phyloP scores from a whole-genome alignment of 2,888 invertebrate species.

The Timema podura region DNA sequence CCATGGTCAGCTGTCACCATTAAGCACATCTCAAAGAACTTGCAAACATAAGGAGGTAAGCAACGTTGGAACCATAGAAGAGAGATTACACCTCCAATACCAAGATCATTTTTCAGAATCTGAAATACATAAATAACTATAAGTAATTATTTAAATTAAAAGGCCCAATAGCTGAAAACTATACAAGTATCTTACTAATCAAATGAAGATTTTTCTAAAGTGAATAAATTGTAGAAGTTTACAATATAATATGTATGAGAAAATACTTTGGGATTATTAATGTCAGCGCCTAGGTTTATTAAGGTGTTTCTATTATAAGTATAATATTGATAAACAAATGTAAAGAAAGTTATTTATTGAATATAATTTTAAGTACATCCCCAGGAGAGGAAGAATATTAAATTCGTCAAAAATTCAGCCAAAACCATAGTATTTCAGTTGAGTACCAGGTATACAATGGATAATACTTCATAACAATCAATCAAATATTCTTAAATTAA shows the following conservation, averaged over 20 bases:
- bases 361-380: not conserved
- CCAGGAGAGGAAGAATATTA: not conserved
- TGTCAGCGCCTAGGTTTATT: no score
- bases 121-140: constrained; percentile 33
- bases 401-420: not conserved
- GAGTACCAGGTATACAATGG: not conserved
- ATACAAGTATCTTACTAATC: no score
- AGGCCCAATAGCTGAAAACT: not conserved
- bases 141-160: constrained; percentile 15
- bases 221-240: no score
- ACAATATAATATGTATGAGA: no score
- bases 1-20: constrained; percentile 99
- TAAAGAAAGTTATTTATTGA: no score
- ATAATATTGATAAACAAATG: no score
- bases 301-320: no score
- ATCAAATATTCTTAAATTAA: no score
- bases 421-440: not conserved
- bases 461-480: no score
- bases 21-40: constrained; percentile 98
- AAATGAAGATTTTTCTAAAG: no score
- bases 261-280: no score
- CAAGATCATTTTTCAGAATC: constrained; percentile 90
- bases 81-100: constrained; percentile 96
- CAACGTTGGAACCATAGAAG: constrained; percentile 98
- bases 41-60: constrained; percentile 87